Conservation (phyloP, 2,888 invertebrate genomes). For the Philereme transversata region DNA sequence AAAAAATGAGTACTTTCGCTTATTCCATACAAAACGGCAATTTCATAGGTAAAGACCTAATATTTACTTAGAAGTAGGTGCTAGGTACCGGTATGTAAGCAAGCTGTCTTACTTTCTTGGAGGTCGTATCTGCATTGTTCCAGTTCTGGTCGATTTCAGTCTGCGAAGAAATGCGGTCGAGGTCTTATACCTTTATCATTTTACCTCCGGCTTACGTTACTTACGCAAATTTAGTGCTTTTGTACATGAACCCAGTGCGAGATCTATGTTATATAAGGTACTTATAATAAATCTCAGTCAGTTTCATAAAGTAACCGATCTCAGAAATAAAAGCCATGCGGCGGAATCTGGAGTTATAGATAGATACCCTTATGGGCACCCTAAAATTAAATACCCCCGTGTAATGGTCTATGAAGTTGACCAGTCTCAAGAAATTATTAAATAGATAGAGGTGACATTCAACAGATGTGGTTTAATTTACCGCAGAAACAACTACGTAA, state of each 20-base stretch:
- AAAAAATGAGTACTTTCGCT: too few species aligned
- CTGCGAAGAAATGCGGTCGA: constrained; percentile 35
- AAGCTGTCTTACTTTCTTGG: constrained; percentile 21
- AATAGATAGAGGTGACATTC: constrained; percentile 7
- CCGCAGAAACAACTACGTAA: constrained; percentile 1
- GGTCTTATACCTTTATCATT: constrained; percentile 28
- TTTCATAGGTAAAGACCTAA: too few species aligned
- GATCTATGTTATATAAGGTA: too few species aligned
- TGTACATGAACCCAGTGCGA: background rate
- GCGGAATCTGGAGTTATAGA: too few species aligned
- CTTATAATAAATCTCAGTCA: too few species aligned
- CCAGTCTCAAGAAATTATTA: too few species aligned
- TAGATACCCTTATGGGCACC: too few species aligned
- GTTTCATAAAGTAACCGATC: too few species aligned
- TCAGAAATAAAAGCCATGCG: too few species aligned
- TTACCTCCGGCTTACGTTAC: constrained; percentile 6
- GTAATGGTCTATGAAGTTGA: too few species aligned
- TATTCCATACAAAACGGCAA: too few species aligned
- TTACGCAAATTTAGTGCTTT: background rate
- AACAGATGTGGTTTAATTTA: constrained; percentile 4
- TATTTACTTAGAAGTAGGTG: constrained; percentile 7
- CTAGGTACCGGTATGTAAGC: constrained; percentile 15
- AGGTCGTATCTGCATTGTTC: constrained; percentile 35
- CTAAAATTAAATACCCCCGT: too few species aligned
- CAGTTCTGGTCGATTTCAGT: constrained; percentile 30